Percentiles rank a stretch among this genome's conserved stretches.
These are phyloP conservation scores for Notothenia coriiceps DNA, from an alignment of 2,113 vertebrate species.

Conservation along the genomic window DNA sequence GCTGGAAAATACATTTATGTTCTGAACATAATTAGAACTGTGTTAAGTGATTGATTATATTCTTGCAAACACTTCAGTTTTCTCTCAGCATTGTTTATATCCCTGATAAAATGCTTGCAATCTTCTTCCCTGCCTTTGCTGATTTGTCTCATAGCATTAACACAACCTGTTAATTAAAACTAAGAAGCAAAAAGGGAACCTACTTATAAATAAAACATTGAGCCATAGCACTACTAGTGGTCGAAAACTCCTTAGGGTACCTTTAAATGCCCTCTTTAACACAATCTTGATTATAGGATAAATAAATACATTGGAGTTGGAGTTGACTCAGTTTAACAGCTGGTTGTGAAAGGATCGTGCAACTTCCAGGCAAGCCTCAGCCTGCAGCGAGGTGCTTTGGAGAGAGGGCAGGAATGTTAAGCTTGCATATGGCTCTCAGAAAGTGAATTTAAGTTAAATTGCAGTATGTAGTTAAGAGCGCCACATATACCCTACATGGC, in stretches of 20 bases:
- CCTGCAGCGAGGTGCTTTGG: conserved; percentile 53
- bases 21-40: background rate
- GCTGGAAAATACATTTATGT: background rate
- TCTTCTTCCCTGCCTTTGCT: background rate
- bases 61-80: background rate
- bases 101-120: background rate
- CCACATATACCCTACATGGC: conserved; percentile 27
- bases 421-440: conserved; percentile 5
- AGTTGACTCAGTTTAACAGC: background rate
- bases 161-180: background rate
- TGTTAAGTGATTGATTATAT: background rate
- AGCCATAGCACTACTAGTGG: too few relatives aligned
- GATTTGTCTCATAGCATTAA: background rate
- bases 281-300: background rate
- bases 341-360: conserved; percentile 42
- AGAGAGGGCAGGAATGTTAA: conserved; percentile 64
- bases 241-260: background rate
- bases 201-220: background rate
- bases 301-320: background rate
- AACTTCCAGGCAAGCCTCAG: conserved; percentile 69
- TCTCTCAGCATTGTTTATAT: background rate
- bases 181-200: too few relatives aligned
- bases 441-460: conserved; percentile 12
- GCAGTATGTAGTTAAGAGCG: conserved; percentile 2
- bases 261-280: background rate